Base-by-base conservation (phyloP, 2,888 invertebrate species). In the Aethes cnicana region DNA sequence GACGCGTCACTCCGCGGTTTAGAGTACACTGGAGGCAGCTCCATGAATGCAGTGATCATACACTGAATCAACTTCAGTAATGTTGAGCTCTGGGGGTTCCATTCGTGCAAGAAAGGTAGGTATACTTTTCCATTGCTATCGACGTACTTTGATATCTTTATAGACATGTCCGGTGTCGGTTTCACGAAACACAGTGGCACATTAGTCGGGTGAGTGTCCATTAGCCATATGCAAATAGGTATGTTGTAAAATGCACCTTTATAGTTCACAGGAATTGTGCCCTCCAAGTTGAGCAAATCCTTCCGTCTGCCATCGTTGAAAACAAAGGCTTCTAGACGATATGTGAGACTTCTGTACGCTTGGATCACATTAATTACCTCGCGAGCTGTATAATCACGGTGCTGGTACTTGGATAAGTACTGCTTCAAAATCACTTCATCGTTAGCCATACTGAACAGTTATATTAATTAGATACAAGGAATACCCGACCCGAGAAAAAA, bases 191-290 rank as follows among this genome's bases (percentile, higher is more conserved):
- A 96, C 86, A 99, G 94, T 0, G 99, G 99, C 23, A 98, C 97
- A 87, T 97, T 96, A 75, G 95, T 94, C 0, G 99, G 99, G 91
- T 99, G 98, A 3, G 98, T 98, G 74, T 99, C 98, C 94, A 97
- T 95, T 41, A 99, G 77, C 97, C 97, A 99, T 68, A 99, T 94
- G 74, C 96, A 95, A 28, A 99, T 93, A 8, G 99, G 99, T 79
- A 99, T 99, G 86, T 99, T 97, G 85, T 99, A 99, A 35, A 91
- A 92, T 53, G 92, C 90, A 86, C 97, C 96, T 92, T 96, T 97
- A 76, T 95, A 98, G 46, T 92, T 91, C 1, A 98, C 97, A 32
- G 98, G 98, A 68, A 98, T 96, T 4, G 98, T 98, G 46, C 98
- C 98, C 72, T 94, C 93, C 44, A 98, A 89, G 77, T 95, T 95